Percentiles rank a stretch among this genome's conserved stretches.
Conservation (phyloP, 1,140 invertebrate species). For the Chlorops oryzae region DNA sequence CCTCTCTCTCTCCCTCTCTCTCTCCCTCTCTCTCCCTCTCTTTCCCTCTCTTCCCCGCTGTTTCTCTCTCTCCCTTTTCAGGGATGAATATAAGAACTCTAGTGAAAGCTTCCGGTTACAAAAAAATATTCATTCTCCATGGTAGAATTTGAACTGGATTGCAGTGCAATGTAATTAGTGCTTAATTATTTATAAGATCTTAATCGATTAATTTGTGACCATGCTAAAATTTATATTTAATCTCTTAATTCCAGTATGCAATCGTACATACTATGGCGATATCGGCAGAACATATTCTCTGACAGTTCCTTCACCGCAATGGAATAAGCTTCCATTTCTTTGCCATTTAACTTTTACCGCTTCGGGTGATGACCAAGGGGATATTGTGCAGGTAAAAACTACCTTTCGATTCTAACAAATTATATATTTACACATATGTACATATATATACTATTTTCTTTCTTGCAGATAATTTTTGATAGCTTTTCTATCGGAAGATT, state of each 20-base stretch:
- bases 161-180: no score
- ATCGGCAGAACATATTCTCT: slow-evolving; percentile 74
- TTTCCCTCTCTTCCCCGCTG: no score
- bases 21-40: no score
- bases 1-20: no score
- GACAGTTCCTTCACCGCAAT: slow-evolving; percentile 59
- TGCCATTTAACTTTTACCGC: slow-evolving; percentile 86
- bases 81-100: no score
- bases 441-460: background rate
- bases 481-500: slow-evolving; percentile 73
- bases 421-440: background rate
- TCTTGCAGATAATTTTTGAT: slow-evolving; percentile 69
- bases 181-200: no score
- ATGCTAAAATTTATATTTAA: no score
- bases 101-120: no score
- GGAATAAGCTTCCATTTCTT: slow-evolving; percentile 70
- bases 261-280: slow-evolving; percentile 82
- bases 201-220: no score
- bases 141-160: no score
- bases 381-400: slow-evolving; percentile 67
- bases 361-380: slow-evolving; percentile 73
- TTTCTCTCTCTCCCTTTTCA: no score
- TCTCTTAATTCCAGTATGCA: slow-evolving; percentile 64
- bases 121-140: no score
- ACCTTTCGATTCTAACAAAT: background rate